Evolutionary conservation across 2,888 invertebrate species (phyloP).

Genomic region (Apodemia zela): DNA sequence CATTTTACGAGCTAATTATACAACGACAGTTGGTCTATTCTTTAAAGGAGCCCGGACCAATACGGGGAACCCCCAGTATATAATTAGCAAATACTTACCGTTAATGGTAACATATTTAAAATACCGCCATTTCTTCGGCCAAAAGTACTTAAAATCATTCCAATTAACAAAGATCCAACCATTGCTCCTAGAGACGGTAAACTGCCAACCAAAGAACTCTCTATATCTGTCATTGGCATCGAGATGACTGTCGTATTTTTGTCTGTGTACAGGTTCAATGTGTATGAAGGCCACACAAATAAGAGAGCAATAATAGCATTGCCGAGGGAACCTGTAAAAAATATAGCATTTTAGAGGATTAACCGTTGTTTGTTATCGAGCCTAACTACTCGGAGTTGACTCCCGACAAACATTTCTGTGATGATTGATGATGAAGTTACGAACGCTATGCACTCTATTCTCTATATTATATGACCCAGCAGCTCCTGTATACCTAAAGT

Average conservation of each 20-base stretch:
- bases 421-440: no score
- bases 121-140: not conserved
- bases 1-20: no score
- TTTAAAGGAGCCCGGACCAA: no score
- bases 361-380: no score
- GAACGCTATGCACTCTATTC: no score
- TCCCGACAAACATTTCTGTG: no score
- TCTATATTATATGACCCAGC: no score
- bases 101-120: not conserved
- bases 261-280: conserved; percentile 60
- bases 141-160: not conserved
- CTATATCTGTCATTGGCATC: conserved; percentile 65
- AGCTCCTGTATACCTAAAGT: no score
- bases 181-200: conserved; percentile 77
- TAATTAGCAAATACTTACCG: not conserved
- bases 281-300: conserved; percentile 82
- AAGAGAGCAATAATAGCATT: conserved; percentile 51
- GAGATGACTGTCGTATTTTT: conserved; percentile 59
- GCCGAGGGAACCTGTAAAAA: conserved; percentile 50
- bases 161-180: conserved; percentile 41
- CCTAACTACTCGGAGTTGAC: no score
- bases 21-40: no score
- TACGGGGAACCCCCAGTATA: no score
- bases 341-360: no score
- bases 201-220: conserved; percentile 77